Evolutionary conservation across 2,113 vertebrate species (phyloP).

Genomic region (Neomonachus schauinslandi): DNA sequence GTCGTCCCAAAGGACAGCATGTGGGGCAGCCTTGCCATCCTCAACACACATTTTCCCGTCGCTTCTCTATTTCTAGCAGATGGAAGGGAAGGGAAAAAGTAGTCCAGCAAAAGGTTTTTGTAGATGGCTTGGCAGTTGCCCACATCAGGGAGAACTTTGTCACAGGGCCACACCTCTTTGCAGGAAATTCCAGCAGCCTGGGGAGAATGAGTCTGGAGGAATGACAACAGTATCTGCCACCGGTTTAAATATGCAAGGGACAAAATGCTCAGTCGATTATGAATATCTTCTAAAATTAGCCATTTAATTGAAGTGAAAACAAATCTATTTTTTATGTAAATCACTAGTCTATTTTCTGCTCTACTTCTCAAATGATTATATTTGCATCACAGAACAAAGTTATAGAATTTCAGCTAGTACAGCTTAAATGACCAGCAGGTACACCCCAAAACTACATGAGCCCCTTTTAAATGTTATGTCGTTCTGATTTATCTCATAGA

Average conservation of each 20-base stretch:
- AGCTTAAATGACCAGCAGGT: neutral
- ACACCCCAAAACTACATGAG: neutral
- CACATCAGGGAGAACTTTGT: neutral
- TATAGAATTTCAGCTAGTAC: neutral
- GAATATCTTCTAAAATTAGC: neutral
- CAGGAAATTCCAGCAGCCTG: neutral
- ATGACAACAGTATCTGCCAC: neutral
- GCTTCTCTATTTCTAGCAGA: neutral
- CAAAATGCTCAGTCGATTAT: neutral
- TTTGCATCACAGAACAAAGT: neutral
- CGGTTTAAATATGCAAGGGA: neutral
- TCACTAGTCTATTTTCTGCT: constrained; percentile 8
- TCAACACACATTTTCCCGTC: neutral
- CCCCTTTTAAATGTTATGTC: neutral
- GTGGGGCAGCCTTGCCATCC: accelerated
- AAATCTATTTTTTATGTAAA: neutral
- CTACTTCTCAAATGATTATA: neutral
- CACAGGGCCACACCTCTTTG: neutral
- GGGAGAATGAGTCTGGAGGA: neutral
- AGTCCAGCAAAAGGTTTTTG: neutral
- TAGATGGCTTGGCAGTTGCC: neutral
- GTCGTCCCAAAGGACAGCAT: neutral
- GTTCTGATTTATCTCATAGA: neutral
- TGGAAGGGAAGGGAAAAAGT: neutral
- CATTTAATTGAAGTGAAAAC: neutral